Conservation (phyloP, 2,113 vertebrate genomes). For the Hippocampus comes region DNA sequence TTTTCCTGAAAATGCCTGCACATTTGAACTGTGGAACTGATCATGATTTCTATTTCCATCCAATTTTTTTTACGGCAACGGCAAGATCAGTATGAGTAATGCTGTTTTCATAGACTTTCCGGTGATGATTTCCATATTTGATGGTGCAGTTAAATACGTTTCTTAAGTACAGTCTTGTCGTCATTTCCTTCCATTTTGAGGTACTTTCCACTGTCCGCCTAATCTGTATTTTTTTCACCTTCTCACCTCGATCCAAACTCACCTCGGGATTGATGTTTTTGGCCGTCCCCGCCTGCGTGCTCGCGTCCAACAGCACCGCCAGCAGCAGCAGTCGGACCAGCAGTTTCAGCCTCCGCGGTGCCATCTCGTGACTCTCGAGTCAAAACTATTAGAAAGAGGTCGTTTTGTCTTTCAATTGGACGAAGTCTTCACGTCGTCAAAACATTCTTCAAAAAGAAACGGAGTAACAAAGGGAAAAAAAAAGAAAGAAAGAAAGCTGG, state of each 20-base stretch:
- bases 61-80: neutral
- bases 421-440: constrained; percentile 49
- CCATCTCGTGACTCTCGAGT: constrained; percentile 49
- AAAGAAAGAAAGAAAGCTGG: neutral
- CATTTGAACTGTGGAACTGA: neutral
- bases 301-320: constrained; percentile 51
- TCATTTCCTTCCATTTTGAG: no score
- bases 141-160: neutral
- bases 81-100: no score
- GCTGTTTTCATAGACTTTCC: no score
- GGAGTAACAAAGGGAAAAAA: neutral
- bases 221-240: no score
- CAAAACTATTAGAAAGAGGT: constrained; percentile 1
- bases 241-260: constrained; percentile 10
- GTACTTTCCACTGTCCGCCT: no score
- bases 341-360: constrained; percentile 38
- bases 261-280: constrained; percentile 69
- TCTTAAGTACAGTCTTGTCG: neutral
- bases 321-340: constrained; percentile 58
- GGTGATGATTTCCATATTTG: no score
- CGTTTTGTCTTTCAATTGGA: constrained; percentile 4
- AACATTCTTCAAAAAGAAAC: constrained; percentile 48
- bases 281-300: constrained; percentile 53
- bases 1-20: neutral
- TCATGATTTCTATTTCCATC: neutral